Evolutionary conservation across 2,888 invertebrate genomes (phyloP), one percentile per base, ranked within the genome.

Genomic region (Branchipolynoe longqiensis): DNA sequence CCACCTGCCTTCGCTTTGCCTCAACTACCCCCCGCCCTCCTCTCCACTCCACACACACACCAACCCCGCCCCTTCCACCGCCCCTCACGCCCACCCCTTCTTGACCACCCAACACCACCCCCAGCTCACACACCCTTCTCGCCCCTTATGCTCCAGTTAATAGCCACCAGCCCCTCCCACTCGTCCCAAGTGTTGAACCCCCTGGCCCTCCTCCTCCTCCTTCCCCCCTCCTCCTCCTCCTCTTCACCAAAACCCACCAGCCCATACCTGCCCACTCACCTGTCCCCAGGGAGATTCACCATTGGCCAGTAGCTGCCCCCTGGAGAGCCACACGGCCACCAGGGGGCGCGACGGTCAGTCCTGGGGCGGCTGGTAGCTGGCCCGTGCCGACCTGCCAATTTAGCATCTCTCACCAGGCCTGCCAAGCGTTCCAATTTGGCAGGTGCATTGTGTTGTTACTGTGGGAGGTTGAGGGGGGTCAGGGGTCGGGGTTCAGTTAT

Each of bases 371-470:
- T n/a, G 12, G 69, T 14, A 38, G 33, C 69, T 25, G 1, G 33
- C 38, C 38, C 36, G 31, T 3, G n/a, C 31, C 25, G 18, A 62
- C 2, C 28, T 69, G 69, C 69, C 69, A 69, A 69, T 38, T 69
- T 69, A 38, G 69, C 69, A 38, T n/a, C 58, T 38, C 22, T 69
- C n/a, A 4, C 18, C 6, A 25, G 62, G 38, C 36, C 36, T 69
- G 36, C 69, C 69, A 69, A 62, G 3, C 48, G 8, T 48, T n/a
- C 69, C 69, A 69, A 36, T 18, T 38, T 69, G 69, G 38, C 69
- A 48, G 48, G 48, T 8, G 18, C 48, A 48, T 8, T 8, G 8
- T 8, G 8, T 48, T 48, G 48, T n/a, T n/a, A n/a, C n/a, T n/a
- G n/a, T n/a, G n/a, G n/a, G n/a, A n/a, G n/a, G n/a, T n/a, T n/a